Evolutionary conservation across 1,140 invertebrate genomes (phyloP).

Genomic region (Battus philenor): DNA sequence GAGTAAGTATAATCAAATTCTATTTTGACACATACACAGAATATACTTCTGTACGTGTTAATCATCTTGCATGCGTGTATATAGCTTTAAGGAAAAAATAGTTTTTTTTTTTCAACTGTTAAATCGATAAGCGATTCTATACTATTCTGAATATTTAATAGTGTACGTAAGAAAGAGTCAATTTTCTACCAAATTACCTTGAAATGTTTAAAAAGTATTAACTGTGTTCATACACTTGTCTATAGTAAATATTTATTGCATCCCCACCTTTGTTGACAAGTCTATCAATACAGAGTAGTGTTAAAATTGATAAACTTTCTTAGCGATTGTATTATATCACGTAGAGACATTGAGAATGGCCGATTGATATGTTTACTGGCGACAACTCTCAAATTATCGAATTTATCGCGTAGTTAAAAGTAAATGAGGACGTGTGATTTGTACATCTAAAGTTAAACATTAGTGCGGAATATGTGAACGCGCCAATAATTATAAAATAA

Average conservation of each 20-base stretch:
- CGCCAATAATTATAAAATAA: too few relatives aligned
- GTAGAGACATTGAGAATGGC: constrained; percentile 64
- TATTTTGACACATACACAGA: constrained; percentile 15
- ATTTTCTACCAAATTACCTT: constrained; percentile 8
- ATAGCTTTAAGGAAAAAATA: too few relatives aligned
- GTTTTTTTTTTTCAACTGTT: too few relatives aligned
- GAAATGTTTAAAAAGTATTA: constrained; percentile 7
- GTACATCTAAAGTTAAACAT: constrained; percentile 22
- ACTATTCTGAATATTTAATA: constrained; percentile 4
- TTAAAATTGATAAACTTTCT: constrained; percentile 22
- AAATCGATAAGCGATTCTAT: not conserved
- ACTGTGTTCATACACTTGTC: constrained; percentile 29
- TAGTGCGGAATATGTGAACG: not conserved
- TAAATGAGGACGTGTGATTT: constrained; percentile 17
- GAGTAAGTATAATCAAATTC: not conserved
- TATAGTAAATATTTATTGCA: constrained; percentile 4
- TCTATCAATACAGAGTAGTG: constrained; percentile 25
- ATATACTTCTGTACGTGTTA: constrained; percentile 19
- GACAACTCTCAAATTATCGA: constrained; percentile 62
- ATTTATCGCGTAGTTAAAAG: constrained; percentile 64
- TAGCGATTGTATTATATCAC: constrained; percentile 49
- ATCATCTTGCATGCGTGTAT: constrained; percentile 29
- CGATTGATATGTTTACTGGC: constrained; percentile 73
- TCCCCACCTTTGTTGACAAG: constrained; percentile 17
- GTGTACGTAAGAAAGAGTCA: not conserved